Conservation (phyloP, 2,113 vertebrate species). For the Eulacestoma nigropectus region DNA sequence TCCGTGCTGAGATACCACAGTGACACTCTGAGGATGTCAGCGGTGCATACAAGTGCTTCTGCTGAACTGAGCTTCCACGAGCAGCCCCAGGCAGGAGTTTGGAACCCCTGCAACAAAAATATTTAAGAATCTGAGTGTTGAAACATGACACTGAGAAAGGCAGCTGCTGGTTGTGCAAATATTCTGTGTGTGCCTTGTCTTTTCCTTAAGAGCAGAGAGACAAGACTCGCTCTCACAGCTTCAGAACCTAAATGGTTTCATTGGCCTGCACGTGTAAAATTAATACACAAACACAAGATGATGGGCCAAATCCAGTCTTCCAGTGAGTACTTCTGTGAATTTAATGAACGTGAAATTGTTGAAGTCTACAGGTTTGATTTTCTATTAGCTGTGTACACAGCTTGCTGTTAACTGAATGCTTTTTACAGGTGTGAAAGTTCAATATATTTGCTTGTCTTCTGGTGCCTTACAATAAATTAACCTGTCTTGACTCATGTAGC, state of each 20-base stretch:
- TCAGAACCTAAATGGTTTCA: neutral
- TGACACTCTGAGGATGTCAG: neutral
- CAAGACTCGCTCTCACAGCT: neutral
- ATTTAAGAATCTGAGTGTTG: too few species aligned
- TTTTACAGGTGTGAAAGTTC: neutral
- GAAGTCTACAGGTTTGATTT: fast-evolving
- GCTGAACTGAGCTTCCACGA: neutral
- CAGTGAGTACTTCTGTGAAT: neutral
- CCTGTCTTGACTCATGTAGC: neutral
- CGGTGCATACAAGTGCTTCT: neutral
- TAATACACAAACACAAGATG: neutral
- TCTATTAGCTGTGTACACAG: neutral
- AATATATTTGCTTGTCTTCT: neutral
- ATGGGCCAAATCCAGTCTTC: neutral
- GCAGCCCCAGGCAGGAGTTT: neutral
- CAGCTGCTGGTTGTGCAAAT: neutral
- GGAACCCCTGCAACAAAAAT: neutral
- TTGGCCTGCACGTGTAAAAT: fast-evolving
- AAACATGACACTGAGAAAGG: fast-evolving
- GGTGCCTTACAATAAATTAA: neutral
- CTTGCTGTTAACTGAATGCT: neutral
- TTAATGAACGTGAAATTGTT: neutral
- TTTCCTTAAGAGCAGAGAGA: neutral
- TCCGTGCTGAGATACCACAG: neutral
- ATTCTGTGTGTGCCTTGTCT: neutral